Base-by-base conservation (phyloP, 1,140 invertebrate genomes). In the Drosophila truncata region DNA sequence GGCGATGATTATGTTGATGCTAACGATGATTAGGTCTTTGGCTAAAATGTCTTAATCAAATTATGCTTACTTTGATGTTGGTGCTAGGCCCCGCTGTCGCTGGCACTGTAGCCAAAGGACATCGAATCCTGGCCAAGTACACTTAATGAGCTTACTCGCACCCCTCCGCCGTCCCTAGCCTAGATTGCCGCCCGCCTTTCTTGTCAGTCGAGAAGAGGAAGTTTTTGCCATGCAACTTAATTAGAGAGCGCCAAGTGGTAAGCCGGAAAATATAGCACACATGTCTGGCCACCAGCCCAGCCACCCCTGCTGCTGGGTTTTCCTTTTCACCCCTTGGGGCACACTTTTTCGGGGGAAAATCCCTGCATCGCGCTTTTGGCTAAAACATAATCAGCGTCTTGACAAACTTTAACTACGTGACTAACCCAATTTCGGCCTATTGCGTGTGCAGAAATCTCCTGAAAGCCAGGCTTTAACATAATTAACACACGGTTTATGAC, bases 31-130 rank as follows among this genome's bases (percentile, higher is more conserved):
- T 90, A 85, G 85, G 82, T 79, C 70, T 90, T 90, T 90, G 81
- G 86, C 85, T 90, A 90, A 90, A 90, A 90, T 90, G 86, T 90
- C 85, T 90, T 90, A 90, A 90, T 90, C 85, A 90, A 90, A 90
- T 90, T 90, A 90, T 90, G 85, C 85, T 90, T 90, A 90, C 85
- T 90, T 90, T 90, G 85, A 90, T 90, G 86, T 88, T 88, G 82
- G 61, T 67, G 23, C 44, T 74, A 77, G 69, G 65, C 60, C 62
- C 59, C 52, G 52, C 37, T 60, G 50, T 20, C 47, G 58, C 52
- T 69, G 47, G 18, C 60, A 23, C 31, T 27, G 11, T 46, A 52
- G 63, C 55, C 44, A 67, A 66, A 75, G 60, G 59, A 78, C 59
- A 69, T 62, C 60, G 72, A 70, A 52, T 77, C 75, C 44, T 87